Evolutionary conservation across 1,140 invertebrate species (phyloP), one percentile per base, ranked within the genome.

Genomic region (Temnothorax nylanderi): DNA sequence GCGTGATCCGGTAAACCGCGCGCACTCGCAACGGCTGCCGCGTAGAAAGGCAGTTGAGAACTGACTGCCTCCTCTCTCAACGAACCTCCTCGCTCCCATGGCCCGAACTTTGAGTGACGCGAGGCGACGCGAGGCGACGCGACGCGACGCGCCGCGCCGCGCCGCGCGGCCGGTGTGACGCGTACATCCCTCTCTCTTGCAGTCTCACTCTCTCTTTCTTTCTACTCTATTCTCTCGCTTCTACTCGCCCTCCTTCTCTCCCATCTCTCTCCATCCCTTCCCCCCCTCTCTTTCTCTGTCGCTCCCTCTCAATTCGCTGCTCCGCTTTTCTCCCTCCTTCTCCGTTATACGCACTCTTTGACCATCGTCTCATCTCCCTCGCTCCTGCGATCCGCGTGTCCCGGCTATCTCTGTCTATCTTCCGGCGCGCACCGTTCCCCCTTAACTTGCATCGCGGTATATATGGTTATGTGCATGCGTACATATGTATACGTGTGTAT

Each of bases 1-100:
- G 92, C 84, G 90, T 93, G 93, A 94, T 94, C 90, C 91, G 90
- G 91, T 92, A 90, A 89, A 89, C 89, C 93, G 91, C 88, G 92
- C 92, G 90, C 89, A 92, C 91, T 90, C 90, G 91, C 87, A 93
- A 37, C 89, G 90, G 92, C 92, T 93, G 92, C 94, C 94, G 94
- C 94, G 91, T 93, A 92, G 94, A 94, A 94, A 94, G 94, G 92
- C 88, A 97, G 94, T 93, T 97, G 96, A 86, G 97, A 96, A 92
- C 95, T 95, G 90, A 95, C 94, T 95, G 88, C 91, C 91, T 90
- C 88, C 89, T 91, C 91, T 91, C 77, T 81, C 77, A 67, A 81
- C 91, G 90, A 91, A 74, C 90, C 90, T 88, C 91, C 84, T 85
- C 89, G 85, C 90, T 90, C 89, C 86, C 89, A 90, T 89, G 88